Percentiles rank a stretch among this genome's conserved stretches.
Evolutionary conservation across 1,140 invertebrate species (phyloP).

Genomic region (Pararge aegeria): DNA sequence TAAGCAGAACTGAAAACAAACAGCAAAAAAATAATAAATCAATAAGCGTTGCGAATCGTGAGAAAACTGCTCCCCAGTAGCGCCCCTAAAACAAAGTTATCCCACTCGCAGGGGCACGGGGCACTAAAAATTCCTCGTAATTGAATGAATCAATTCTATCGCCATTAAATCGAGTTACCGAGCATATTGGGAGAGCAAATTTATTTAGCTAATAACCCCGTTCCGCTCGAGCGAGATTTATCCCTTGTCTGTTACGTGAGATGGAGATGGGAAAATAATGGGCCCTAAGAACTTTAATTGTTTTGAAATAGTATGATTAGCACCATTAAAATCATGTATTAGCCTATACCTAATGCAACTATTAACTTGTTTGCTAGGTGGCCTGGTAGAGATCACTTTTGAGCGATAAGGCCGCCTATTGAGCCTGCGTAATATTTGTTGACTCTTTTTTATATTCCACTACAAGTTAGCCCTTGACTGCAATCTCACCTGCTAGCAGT

Average conservation of each 20-base stretch:
- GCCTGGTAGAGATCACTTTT: too few species aligned
- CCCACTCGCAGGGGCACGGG: conserved; percentile 65
- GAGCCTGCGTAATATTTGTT: too few species aligned
- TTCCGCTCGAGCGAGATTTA: conserved; percentile 50
- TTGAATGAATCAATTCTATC: conserved; percentile 80
- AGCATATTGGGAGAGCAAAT: conserved; percentile 79
- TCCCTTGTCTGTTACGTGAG: conserved; percentile 48
- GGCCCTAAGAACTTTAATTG: neutral
- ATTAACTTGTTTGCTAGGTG: too few species aligned
- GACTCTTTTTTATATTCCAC: too few species aligned
- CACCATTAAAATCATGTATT: too few species aligned
- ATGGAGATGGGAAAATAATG: conserved; percentile 28
- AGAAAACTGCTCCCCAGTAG: conserved; percentile 53
- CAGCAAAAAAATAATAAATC: conserved; percentile 41
- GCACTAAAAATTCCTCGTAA: conserved; percentile 79
- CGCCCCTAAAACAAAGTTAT: conserved; percentile 62
- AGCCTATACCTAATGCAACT: too few species aligned
- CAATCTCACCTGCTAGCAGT: too few species aligned
- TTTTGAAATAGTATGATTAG: neutral
- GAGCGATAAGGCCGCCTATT: too few species aligned
- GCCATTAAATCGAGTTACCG: conserved; percentile 79
- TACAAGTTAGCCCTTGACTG: too few species aligned
- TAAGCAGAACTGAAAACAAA: conserved; percentile 6
- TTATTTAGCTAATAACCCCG: conserved; percentile 78
- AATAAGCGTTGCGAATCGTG: conserved; percentile 52